Conservation (phyloP, 2,888 invertebrate genomes). For the Drosophila pseudotakahashii region DNA sequence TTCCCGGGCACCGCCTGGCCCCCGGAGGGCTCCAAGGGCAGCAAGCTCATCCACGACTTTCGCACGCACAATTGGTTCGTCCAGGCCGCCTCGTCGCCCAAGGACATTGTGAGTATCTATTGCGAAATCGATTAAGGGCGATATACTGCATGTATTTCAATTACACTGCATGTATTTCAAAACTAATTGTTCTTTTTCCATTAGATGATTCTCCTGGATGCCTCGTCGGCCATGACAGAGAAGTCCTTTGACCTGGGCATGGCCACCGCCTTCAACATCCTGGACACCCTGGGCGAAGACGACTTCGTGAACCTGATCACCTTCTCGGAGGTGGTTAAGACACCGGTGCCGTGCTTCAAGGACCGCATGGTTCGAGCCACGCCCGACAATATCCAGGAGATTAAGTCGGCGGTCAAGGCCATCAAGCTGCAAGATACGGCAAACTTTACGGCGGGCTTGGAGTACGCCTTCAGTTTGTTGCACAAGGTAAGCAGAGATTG, state of each 20-base stretch:
- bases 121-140: too few species aligned
- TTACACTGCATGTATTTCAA: too few species aligned
- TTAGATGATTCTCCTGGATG: constrained; percentile 92
- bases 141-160: too few species aligned
- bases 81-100: constrained; percentile 97
- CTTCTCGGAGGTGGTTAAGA: constrained; percentile 93
- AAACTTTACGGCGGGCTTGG: constrained; percentile 96
- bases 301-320: constrained; percentile 98
- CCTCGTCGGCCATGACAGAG: constrained; percentile 94
- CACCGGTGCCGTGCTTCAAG: constrained; percentile 95
- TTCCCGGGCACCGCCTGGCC: constrained; percentile 98
- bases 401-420: constrained; percentile 90
- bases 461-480: constrained; percentile 95
- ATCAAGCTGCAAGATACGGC: constrained; percentile 92
- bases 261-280: constrained; percentile 93
- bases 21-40: constrained; percentile 91
- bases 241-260: constrained; percentile 93
- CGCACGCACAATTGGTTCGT: constrained; percentile 98
- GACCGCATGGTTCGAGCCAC: constrained; percentile 94
- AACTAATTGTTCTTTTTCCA: too few species aligned
- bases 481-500: constrained; percentile 87
- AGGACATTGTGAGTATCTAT: constrained; percentile 90
- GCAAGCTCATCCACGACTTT: constrained; percentile 95
- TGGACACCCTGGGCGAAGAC: constrained; percentile 97
- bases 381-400: constrained; percentile 91